Evolutionary conservation across 2,888 invertebrate genomes (phyloP), one percentile per base, ranked within the genome.

Genomic region (Trichogramma evanescens): DNA sequence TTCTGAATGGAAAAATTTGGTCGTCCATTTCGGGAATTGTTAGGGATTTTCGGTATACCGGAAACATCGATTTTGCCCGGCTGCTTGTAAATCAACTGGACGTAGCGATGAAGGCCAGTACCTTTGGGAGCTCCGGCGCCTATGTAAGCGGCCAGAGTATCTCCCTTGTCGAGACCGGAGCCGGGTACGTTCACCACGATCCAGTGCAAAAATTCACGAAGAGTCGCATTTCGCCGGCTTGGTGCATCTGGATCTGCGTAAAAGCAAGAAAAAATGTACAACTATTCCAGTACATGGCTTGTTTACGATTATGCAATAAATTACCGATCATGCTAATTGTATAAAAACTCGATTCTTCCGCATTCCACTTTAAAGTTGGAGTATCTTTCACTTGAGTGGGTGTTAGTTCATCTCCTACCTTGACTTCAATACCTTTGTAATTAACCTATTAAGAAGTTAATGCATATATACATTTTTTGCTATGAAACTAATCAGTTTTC

Each of bases 401-500:
- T 0, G 91, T 91, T 64, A 91, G 75, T 60, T 84, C 85, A 70
- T 88, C 87, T 9, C 91, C 91, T 10, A 52, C 55, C 8, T 48
- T 1, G 8, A 60, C 26, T 0, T n/a, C n/a, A 43, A 42, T 52
- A 7, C 43, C 58, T 13, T 58, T 52, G 45, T 51, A 63, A 4
- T 7, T 57, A 3, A 60, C 63, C 60, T 63, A 38, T 13, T 51
- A 53, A 38, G 3, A 42, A 50, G 1, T n/a, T 39, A 50, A 38
- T 50, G 8, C n/a, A 50, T 50, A 2, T 4, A 54, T 41, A 42
- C 8, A 45, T 38, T 10, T 44, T 13, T 39, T 6, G 39, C 41
- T 45, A 39, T 56, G 39, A 43, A 10, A 50, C 50, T 49, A 9
- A 50, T 43, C 2, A 50, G 10, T 50, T 55, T 6, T 49, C 26